Conservation (phyloP, 2,113 vertebrate genomes). For the Sardina pilchardus region DNA sequence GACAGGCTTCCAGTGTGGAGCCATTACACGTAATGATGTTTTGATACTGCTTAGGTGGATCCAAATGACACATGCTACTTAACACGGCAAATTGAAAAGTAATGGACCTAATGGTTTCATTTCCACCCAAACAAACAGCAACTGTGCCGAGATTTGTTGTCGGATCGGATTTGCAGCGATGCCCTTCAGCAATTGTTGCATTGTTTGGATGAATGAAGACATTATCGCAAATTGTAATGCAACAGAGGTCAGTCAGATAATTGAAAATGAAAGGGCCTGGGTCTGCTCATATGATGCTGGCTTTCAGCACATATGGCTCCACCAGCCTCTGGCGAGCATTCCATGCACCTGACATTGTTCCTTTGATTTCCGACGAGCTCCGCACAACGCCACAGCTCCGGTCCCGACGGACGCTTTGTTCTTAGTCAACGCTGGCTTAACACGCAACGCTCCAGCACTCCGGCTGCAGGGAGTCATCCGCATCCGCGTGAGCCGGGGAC, state of each 20-base stretch:
- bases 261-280: background rate
- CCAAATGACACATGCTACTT: background rate
- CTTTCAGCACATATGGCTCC: background rate
- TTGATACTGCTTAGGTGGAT: background rate
- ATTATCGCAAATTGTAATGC: background rate
- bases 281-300: background rate
- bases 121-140: constrained; percentile 2
- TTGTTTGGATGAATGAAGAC: background rate
- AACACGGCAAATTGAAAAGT: constrained; percentile 6
- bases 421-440: constrained; percentile 2
- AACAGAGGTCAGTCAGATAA: background rate
- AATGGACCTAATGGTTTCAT: background rate
- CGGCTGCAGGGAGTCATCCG: background rate
- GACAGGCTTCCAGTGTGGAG: background rate
- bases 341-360: background rate
- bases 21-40: background rate
- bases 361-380: background rate
- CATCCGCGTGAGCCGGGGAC: background rate
- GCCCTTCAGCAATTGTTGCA: background rate
- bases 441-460: background rate
- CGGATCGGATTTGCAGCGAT: background rate
- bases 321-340: background rate
- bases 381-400: background rate
- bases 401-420: constrained; percentile 1
- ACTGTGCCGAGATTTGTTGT: constrained; percentile 13